Conservation (phyloP, 37 sponge, comb jelly and placozoan genomes). For the Axinella damicornis region DNA sequence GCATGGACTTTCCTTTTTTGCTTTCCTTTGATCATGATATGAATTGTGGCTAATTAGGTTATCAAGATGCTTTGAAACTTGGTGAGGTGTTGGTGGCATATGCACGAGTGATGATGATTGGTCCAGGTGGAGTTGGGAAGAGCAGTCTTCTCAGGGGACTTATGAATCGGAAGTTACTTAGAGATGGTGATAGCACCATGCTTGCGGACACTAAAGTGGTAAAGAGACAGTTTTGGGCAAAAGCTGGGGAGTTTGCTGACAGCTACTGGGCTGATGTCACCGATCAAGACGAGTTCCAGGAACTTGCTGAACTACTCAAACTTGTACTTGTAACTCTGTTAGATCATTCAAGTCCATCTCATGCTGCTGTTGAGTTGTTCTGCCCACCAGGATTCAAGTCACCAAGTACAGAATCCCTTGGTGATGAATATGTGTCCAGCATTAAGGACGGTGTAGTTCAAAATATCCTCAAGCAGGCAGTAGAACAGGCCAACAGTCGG, state of each 20-base stretch:
- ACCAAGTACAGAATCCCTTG: neutral
- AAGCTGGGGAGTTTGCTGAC: neutral
- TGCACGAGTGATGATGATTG: constrained; percentile 50
- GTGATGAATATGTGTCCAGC: no score
- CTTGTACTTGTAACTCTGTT: neutral
- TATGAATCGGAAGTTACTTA: neutral
- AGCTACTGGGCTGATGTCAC: constrained; percentile 5
- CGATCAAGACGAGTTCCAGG: constrained; percentile 36
- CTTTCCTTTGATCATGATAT: no score
- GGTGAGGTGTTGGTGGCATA: constrained; percentile 43
- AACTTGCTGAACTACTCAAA: constrained; percentile 11
- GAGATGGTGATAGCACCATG: constrained; percentile 16
- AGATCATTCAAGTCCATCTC: no score
- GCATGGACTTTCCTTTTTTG: no score
- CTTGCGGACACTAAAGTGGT: constrained; percentile 24
- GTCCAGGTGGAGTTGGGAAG: constrained; percentile 47
- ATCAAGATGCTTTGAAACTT: constrained; percentile 26
- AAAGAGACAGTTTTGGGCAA: neutral
- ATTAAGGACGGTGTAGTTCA: neutral
- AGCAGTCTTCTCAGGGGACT: constrained; percentile 37
- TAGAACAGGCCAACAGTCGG: neutral
- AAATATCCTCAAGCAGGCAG: neutral
- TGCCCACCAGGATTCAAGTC: neutral
- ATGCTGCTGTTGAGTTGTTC: no score
- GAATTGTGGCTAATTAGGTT: no score